Evolutionary conservation across 2,113 vertebrate genomes (phyloP), one percentile per base, ranked within the genome.

Genomic region (Siphamia tubifer): DNA sequence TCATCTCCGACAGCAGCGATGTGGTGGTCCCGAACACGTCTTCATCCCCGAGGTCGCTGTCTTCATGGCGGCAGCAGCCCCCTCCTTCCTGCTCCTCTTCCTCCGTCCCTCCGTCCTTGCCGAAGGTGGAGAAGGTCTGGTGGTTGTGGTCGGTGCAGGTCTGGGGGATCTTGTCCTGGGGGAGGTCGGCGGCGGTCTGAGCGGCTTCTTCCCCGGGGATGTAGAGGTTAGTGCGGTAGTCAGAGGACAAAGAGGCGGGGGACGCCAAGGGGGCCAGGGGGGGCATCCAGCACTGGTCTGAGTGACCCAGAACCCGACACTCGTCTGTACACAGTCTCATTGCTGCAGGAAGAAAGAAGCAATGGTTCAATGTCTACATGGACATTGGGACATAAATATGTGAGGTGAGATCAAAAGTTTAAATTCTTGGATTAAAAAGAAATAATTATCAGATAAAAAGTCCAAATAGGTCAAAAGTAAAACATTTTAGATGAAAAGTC

Each of bases 271-370:
- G 96, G 0, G 97, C 96, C 98, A 99, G 75, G 0, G 95, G 96
- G 0, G 97, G 97, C 98, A 99, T 99, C 97, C 98, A 99, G 87
- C 98, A 99, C 87, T 99, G 97, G 87, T 99, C 98, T 0, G 98
- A 99, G 82, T 99, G 98, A 1, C 97, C 97, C 52, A 99, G 91
- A 16, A 99, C 94, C 4, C 96, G 87, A 80, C 98, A 99, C 67
- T 99, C 98, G 21, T 99, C 98, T 0, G 98, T 99, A 90, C 98
- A 99, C 8, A 96, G 89, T 43, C 95, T 90, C 96, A 96, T 99
- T 0, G 95, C 98, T 98, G 86, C 16, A 27, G 20, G 10, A 38
- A 54, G 48, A 78, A 67, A 44, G 24, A 78, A n/a, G n/a, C n/a
- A n/a, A n/a, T n/a, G n/a, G n/a, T n/a, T n/a, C n/a, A n/a, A n/a